Conservation (phyloP, 2,113 vertebrate species). For the Callionymus lyra region DNA sequence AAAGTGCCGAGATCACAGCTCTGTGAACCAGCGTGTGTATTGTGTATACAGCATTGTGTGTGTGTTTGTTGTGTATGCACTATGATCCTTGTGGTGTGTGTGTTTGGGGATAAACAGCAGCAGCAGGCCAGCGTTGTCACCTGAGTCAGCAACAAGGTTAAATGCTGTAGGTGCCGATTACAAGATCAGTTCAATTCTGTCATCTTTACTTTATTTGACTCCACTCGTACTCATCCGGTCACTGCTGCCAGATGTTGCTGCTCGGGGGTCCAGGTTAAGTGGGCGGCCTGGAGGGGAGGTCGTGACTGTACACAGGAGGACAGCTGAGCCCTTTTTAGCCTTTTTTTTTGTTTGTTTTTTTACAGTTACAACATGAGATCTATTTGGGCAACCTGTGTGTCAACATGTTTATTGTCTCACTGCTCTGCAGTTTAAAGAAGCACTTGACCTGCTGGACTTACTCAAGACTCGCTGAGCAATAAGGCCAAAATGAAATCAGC, state of each 20-base stretch:
- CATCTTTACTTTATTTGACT: slow-evolving; percentile 21
- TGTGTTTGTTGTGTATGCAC: slow-evolving; percentile 52
- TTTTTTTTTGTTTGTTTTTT: too few relatives aligned
- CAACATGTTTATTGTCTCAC: slow-evolving; percentile 1
- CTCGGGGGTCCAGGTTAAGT: slow-evolving; percentile 51
- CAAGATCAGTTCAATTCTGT: slow-evolving; percentile 19
- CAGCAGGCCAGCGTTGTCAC: slow-evolving; percentile 6
- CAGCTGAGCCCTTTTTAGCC: too few relatives aligned
- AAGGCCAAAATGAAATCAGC: too few relatives aligned
- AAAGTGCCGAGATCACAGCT: too few relatives aligned
- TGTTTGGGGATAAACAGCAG: slow-evolving; percentile 52
- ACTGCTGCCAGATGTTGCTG: slow-evolving; percentile 41
- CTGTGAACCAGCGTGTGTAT: slow-evolving; percentile 13
- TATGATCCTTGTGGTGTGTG: slow-evolving; percentile 19
- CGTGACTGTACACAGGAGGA: slow-evolving; percentile 30
- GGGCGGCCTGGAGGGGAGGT: slow-evolving; percentile 36
- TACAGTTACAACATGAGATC: background rate
- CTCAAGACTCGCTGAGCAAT: too few relatives aligned
- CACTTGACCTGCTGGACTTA: too few relatives aligned
- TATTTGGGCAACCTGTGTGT: slow-evolving; percentile 12
- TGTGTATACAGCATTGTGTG: slow-evolving; percentile 37
- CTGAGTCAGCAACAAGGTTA: slow-evolving; percentile 19
- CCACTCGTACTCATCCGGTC: slow-evolving; percentile 12
- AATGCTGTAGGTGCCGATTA: slow-evolving; percentile 12
- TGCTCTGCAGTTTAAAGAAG: too few relatives aligned